Base-by-base conservation (phyloP, 2,888 invertebrate species). In the Agrochola lota region DNA sequence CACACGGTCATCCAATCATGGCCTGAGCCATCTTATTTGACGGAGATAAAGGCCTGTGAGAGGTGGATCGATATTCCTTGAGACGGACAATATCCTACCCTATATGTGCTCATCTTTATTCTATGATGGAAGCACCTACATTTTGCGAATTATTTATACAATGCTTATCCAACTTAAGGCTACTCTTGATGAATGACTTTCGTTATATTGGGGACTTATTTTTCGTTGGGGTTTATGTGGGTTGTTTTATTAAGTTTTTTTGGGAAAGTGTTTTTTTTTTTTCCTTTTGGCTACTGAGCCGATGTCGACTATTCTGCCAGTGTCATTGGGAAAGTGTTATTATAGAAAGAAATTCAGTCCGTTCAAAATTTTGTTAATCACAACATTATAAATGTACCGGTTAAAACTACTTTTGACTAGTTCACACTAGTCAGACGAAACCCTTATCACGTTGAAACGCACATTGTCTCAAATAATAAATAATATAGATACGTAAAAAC, bases 21-120 rank as follows among this genome's bases (percentile, higher is more conserved):
- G 88, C 81, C 80, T 88, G 90, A 91, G 90, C 91, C 87, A 88
- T 89, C 90, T 91, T 92, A 92, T 93, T 92, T 92, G 91, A 91
- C 87, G 92, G 87, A 86, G 91, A 92, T 92, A 90, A 91, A 90
- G 87, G 89, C 91, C 85, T 84, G 77, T 88, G 86, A 83, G 83
- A 81, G 80, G 76, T 74, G 86, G 89, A 85, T 90, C 91, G 90
- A 92, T 92, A 90, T 90, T 89, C 87, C 57, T 78, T 82, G 81
- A 88, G 90, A 85, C 89, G 90, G 90, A 89, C 91, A 90, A 90
- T 90, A 91, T 90, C 86, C 90, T 85, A 81, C 80, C 86, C 91
- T 87, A 91, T 92, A 92, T 93, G 92, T 90, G 91, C 94, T 95
- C 94, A 95, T 95, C 93, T 95, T 94, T 95, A 95, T 95, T 95